Evolutionary conservation across 2,113 vertebrate species (phyloP), one percentile per base, ranked within the genome.

Genomic region (Microcebus griseorufus): DNA sequence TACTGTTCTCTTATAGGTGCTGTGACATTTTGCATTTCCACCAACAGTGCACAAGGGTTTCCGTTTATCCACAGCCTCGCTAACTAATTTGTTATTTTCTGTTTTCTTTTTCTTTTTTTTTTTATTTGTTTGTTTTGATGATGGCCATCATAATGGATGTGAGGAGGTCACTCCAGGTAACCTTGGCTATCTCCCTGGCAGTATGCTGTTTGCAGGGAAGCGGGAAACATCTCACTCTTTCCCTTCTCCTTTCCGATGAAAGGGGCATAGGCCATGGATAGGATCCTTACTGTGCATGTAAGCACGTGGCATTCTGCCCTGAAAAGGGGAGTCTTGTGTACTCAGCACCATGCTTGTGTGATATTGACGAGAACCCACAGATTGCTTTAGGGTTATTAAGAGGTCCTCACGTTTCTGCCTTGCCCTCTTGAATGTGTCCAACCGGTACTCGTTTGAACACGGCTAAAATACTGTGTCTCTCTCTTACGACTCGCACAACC

Each of bases 381-480:
- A 16, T 90, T 75, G 69, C 45, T 51, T 53, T n/a, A 62, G 55
- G 60, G 55, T 70, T 55, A 88, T 88, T 4, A 0, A 80, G 72
- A 20, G 42, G 16, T 32, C 14, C 45, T 96, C 29, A 42, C 81
- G 14, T 88, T 85, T 70, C 76, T 85, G 18, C 55, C 48, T 27
- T 27, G 32, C 70, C 55, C 8, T 87, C 85, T 90, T 82, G 22
- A 65, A 92, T 29, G 4, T 70, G 42, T 69, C 37, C 76, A 85
- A n/a, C 45, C 58, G 65, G 18, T 39, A 62, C 53, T 6, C 27
- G 58, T 78, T 73, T 23, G 72, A 93, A 95, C 64, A 32, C 42
- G 34, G 82, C 48, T 75, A 29, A 95, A 94, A 96, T 93, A 75
- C 88, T 75, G 53, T 96, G 97, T 96, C 94, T 98, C 82, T 97